These are phyloP conservation scores for Coccyzus lansbergi DNA, from an alignment of 2,797 vertebrate genomes.

Conservation along the genomic window DNA sequence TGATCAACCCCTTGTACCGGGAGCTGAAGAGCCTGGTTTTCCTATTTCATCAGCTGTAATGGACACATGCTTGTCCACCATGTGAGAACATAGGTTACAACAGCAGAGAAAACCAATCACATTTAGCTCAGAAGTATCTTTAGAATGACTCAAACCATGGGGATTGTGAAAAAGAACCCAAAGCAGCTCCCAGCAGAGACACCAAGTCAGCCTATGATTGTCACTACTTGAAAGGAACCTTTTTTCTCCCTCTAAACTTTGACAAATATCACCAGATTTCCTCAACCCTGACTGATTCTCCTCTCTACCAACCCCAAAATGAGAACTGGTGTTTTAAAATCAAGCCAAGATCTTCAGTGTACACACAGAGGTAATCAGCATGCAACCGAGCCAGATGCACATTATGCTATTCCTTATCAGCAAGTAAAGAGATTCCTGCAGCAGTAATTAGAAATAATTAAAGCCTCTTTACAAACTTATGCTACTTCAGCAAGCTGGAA, in stretches of 20 bases:
- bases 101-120: not conserved
- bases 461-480: not conserved
- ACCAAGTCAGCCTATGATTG: not conserved
- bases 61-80: not conserved
- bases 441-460: conserved; percentile 7
- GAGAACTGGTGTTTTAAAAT: not conserved
- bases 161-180: not conserved
- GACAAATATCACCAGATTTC: not conserved
- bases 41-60: not conserved
- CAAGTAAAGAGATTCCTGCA: conserved; percentile 50
- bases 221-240: not conserved
- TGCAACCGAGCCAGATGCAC: conserved; percentile 16
- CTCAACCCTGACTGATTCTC: not conserved
- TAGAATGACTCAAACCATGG: not conserved
- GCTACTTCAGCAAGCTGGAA: conserved; percentile 25
- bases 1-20: rapidly evolving
- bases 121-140: not conserved
- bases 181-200: not conserved
- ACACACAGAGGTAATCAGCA: conserved; percentile 3
- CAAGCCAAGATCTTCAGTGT: conserved; percentile 10
- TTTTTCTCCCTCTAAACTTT: not conserved
- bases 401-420: conserved; percentile 48
- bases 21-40: not conserved
- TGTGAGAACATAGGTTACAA: not conserved
- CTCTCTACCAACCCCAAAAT: not conserved